phyloP scores from a whole-genome alignment of 2,797 vertebrate genomes.

The Nannoperca australis region DNA sequence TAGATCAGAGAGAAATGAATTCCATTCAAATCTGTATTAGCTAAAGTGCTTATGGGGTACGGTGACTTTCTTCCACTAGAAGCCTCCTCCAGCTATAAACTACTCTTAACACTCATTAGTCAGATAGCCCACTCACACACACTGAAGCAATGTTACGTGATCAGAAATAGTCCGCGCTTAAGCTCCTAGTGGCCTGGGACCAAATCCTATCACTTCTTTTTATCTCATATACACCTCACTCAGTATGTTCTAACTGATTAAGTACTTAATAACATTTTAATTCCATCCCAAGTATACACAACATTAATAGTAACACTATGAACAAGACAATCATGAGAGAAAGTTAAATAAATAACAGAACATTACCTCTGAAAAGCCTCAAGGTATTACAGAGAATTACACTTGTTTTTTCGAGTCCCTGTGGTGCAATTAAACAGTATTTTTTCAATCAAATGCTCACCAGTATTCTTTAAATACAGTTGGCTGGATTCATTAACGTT shows the following conservation, averaged over 20 bases:
- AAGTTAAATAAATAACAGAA: neutral
- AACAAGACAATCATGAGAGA: neutral
- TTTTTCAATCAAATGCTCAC: neutral
- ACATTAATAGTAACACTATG: neutral
- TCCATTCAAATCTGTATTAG: neutral
- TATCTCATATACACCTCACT: neutral
- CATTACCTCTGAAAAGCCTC: neutral
- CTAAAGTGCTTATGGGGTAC: neutral
- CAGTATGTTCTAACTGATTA: neutral
- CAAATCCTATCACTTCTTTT: neutral
- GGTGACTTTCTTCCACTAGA: neutral
- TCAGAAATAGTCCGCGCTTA: neutral
- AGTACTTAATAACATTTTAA: neutral
- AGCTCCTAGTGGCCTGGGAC: slow-evolving; percentile 3
- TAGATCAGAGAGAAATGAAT: neutral
- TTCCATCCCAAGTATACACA: neutral
- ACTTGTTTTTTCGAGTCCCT: neutral
- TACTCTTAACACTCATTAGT: neutral
- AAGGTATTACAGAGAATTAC: neutral
- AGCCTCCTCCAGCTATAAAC: neutral
- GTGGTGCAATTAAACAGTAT: neutral
- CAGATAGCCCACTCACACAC: neutral
- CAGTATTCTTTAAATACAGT: neutral
- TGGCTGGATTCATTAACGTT: neutral
- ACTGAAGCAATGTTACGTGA: neutral